phyloP scores from a whole-genome alignment of 2,113 vertebrate species.

The Scophthalmus maximus region DNA sequence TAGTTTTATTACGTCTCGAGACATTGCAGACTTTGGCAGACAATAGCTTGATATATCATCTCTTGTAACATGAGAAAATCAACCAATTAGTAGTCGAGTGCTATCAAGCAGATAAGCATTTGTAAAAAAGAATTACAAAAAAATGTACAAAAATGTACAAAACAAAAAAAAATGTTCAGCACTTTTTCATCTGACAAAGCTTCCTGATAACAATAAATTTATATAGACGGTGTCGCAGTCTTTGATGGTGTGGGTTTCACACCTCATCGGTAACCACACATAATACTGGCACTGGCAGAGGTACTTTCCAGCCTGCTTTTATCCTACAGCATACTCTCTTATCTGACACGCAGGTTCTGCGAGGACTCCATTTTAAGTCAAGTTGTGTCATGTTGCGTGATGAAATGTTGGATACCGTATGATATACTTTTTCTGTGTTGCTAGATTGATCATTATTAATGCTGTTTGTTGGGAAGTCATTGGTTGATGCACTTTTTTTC shows the following conservation, averaged over 20 bases:
- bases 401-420: neutral
- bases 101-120: constrained; percentile 33
- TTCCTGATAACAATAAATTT: constrained; percentile 17
- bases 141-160: too few relatives aligned
- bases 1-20: neutral
- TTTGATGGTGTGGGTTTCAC: constrained; percentile 28
- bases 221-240: constrained; percentile 30
- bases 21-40: constrained; percentile 51
- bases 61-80: neutral
- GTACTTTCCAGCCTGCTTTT: constrained; percentile 13
- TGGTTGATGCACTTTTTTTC: neutral
- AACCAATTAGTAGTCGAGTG: constrained; percentile 4
- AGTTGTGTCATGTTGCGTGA: constrained; percentile 12
- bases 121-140: too few relatives aligned
- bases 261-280: neutral
- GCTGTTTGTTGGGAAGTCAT: neutral
- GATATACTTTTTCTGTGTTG: neutral
- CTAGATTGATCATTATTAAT: neutral
- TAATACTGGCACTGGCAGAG: neutral
- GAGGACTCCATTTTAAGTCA: too few relatives aligned
- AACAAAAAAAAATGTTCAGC: neutral
- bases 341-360: neutral
- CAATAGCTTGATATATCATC: constrained; percentile 29
- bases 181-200: constrained; percentile 18
- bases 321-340: constrained; percentile 9